Conservation (phyloP, 2,113 vertebrate genomes). For the Catharus bicknelli region DNA sequence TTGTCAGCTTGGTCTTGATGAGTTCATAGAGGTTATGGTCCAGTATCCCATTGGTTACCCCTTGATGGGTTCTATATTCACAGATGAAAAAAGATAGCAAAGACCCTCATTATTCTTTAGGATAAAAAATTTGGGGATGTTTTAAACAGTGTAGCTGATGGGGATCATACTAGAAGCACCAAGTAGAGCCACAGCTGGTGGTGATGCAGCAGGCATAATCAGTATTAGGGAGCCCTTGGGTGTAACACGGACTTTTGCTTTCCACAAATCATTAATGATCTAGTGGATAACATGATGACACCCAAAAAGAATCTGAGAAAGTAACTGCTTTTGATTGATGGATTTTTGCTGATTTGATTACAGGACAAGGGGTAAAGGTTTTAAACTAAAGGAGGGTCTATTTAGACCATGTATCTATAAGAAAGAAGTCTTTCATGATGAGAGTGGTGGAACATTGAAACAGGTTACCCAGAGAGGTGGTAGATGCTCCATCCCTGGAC, state of each 20-base stretch:
- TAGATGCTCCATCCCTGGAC: background rate
- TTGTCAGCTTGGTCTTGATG: background rate
- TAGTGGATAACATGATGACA: background rate
- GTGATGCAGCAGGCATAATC: background rate
- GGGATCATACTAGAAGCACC: background rate
- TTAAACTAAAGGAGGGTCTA: background rate
- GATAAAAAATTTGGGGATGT: background rate
- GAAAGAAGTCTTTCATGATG: background rate
- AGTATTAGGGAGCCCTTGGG: background rate
- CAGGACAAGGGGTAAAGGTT: background rate
- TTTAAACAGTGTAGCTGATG: background rate
- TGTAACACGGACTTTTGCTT: background rate
- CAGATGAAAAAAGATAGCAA: background rate
- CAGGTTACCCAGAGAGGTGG: background rate
- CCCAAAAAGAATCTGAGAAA: background rate
- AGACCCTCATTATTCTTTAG: background rate
- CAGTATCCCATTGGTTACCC: background rate
- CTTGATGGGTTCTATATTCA: background rate
- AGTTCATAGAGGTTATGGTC: background rate
- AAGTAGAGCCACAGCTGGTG: background rate
- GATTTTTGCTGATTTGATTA: background rate
- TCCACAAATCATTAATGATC: background rate
- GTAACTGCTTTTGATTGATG: background rate
- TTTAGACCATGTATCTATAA: background rate
- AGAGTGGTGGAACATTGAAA: background rate